phyloP scores from a whole-genome alignment of 1,140 invertebrate genomes.

The Drosophila paulistorum region DNA sequence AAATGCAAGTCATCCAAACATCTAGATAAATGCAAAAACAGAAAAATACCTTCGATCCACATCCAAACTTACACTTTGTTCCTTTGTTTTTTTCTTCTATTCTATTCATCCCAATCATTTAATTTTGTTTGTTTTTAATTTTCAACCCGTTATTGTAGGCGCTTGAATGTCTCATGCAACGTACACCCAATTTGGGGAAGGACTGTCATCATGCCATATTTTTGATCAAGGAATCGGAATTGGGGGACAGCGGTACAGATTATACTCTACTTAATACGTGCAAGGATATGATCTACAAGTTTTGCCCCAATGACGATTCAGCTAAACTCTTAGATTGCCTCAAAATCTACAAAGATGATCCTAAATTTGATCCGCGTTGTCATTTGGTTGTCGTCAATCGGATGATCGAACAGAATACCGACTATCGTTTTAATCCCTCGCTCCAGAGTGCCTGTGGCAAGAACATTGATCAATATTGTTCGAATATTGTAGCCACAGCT shows the following conservation, averaged over 20 bases:
- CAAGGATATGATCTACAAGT: slow-evolving; percentile 92
- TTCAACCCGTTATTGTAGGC: slow-evolving; percentile 84
- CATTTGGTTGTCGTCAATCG: slow-evolving; percentile 92
- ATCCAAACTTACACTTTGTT: background rate
- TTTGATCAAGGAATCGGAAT: slow-evolving; percentile 92
- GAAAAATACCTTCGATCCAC: background rate
- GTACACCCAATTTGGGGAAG: slow-evolving; percentile 87
- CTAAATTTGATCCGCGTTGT: slow-evolving; percentile 93
- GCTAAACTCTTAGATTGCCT: slow-evolving; percentile 89
- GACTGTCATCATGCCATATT: slow-evolving; percentile 92
- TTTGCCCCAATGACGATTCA: slow-evolving; percentile 88
- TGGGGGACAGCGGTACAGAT: slow-evolving; percentile 92
- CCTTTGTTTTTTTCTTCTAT: background rate
- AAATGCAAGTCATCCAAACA: slow-evolving; percentile 69
- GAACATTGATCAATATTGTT: slow-evolving; percentile 90
- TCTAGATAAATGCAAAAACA: background rate
- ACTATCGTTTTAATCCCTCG: slow-evolving; percentile 95
- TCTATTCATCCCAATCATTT: slow-evolving; percentile 33
- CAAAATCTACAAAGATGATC: slow-evolving; percentile 90
- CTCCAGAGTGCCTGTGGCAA: slow-evolving; percentile 88
- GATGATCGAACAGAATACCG: slow-evolving; percentile 95
- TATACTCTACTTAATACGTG: slow-evolving; percentile 93
- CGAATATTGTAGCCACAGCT: slow-evolving; percentile 76
- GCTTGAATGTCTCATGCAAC: slow-evolving; percentile 92
- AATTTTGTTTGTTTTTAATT: background rate